A percentile compares a stretch with the other conserved stretches of the same genome.
Conservation (phyloP, 30 jellyfish, hydroid and myxozoan genomes). For the Aurelia coerulea region DNA sequence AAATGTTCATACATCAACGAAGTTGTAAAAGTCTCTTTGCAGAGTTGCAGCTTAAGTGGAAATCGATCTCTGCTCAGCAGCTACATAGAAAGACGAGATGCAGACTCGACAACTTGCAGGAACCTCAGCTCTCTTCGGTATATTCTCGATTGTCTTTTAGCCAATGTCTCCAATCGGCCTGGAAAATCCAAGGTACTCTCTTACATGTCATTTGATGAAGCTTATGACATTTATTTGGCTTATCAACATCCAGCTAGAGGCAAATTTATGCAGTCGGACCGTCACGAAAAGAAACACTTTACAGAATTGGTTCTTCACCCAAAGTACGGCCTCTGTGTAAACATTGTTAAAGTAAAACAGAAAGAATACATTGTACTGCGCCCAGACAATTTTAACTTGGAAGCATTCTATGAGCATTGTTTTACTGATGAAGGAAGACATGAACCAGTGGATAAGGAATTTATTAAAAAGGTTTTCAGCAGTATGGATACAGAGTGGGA, state of each 20-base stretch:
- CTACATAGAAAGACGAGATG: not conserved
- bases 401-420: conserved; percentile 23
- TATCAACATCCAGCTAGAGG: conserved; percentile 27
- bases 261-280: conserved; percentile 27
- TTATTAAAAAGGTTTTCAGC: conserved; percentile 10
- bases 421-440: conserved; percentile 5
- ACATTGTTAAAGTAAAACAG: conserved; percentile 15
- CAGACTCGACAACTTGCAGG: conserved; percentile 14
- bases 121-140: conserved; percentile 49
- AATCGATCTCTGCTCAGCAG: conserved; percentile 33
- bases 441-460: conserved; percentile 14
- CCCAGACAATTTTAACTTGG: conserved; percentile 30
- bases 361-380: conserved; percentile 20
- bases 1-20: not conserved
- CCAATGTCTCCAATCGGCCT: conserved; percentile 18
- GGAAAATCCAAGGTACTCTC: conserved; percentile 32
- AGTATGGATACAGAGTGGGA: conserved; percentile 48
- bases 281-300: conserved; percentile 39
- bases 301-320: conserved; percentile 44
- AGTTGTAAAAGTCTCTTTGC: conserved; percentile 14
- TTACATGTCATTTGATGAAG: conserved; percentile 20
- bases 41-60: not conserved
- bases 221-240: conserved; percentile 26
- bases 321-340: conserved; percentile 29
- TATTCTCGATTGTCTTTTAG: conserved; percentile 38